Base-by-base conservation (phyloP, 2,888 invertebrate species). In the Brenthis hecate region DNA sequence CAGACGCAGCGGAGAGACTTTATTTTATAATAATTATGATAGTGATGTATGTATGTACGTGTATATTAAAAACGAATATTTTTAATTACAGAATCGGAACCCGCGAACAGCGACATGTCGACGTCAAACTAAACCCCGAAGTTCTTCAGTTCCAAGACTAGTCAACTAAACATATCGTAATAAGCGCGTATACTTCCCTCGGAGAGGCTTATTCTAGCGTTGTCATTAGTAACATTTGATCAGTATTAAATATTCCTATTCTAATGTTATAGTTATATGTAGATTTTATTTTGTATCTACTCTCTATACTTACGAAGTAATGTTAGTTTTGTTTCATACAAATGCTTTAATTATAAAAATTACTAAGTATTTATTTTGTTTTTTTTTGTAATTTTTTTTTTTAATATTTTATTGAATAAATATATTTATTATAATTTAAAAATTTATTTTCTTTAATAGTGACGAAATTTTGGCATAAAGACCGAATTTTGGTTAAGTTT, bases 161-260 rank as follows among this genome's bases (percentile, higher is more conserved):
- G 76, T 72, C 65, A 65, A 69, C 56, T 56, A 53, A 53, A 87
- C 87, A 87, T 89, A 89, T 88, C 88, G 78, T 84, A 80, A 69
- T 72, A 72, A 58, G 71, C 81, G 80, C 76, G 73, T 76, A 64
- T 51, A 65, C 76, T 74, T 76, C 80, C 78, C 79, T 79, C 79
- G 80, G 78, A 77, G 74, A 81, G 82, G 86, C 88, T 87, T 87
- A 84, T 85, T 76, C 69, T 78, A 78, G 77, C 79, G 76, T 77
- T 76, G 51, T 28, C n/a, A 60, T 50, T 48, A 48, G 4, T 14
- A 23, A 50, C 11, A 11, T 28, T 48, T n/a, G 19, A 58, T n/a
- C 36, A 28, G 48, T 56, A 60, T 50, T 60, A 14, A 28, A 60
- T 60, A 28, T 28, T 23, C 6, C 28, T 8, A 16, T 32, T 56